These are phyloP conservation scores for Scaptomyza tumidula DNA, from an alignment of 2,888 invertebrate species.

Conservation along the genomic window DNA sequence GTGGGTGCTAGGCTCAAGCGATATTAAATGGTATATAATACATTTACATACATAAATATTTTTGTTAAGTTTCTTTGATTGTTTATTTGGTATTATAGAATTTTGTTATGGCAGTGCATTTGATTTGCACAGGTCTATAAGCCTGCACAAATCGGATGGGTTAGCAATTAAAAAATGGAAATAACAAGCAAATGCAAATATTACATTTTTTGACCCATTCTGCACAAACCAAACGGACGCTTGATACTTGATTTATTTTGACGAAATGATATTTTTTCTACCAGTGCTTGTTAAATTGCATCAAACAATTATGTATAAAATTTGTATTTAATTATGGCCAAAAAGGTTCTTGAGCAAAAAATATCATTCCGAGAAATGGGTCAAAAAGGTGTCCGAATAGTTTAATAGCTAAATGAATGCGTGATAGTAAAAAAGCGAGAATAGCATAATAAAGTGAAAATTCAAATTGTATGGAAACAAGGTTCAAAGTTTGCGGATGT, in stretches of 20 bases:
- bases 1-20: constrained; percentile 48
- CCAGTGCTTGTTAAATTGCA: constrained; percentile 31
- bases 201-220: constrained; percentile 63
- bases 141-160: constrained; percentile 12
- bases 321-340: constrained; percentile 46
- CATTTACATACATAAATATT: constrained; percentile 22
- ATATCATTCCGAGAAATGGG: constrained; percentile 85
- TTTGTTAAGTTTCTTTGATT: constrained; percentile 16
- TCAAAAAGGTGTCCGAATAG: constrained; percentile 57
- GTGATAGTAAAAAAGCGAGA: constrained; percentile 30
- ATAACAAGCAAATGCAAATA: constrained; percentile 54
- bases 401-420: constrained; percentile 26
- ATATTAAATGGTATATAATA: constrained; percentile 16
- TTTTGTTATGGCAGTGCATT: constrained; percentile 47
- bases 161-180: constrained; percentile 42
- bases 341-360: constrained; percentile 82
- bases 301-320: constrained; percentile 5
- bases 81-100: constrained; percentile 32
- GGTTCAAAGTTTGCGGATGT: constrained; percentile 23
- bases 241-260: neutral
- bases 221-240: constrained; percentile 23
- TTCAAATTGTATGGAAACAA: constrained; percentile 13
- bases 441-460: constrained; percentile 15
- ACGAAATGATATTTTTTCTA: constrained; percentile 71
- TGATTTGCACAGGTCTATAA: too few species aligned